Evolutionary conservation across 2,888 invertebrate genomes (phyloP), one percentile per base, ranked within the genome.

Genomic region (Ichneumoninae sp.): DNA sequence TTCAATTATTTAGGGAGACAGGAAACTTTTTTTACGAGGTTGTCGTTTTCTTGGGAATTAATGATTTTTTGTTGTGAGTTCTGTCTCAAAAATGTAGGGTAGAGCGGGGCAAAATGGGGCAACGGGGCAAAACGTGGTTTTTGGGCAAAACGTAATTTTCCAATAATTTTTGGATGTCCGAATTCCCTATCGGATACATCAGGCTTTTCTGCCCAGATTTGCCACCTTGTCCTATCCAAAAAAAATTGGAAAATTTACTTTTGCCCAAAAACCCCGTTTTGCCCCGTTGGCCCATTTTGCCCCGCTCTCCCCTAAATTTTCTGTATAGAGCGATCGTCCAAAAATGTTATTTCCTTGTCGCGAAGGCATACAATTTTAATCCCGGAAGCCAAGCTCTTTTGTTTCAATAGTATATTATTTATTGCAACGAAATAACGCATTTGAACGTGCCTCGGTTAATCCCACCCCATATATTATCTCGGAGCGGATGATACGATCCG

Each of bases 1-100:
- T 87, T 86, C 88, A 75, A 84, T 83, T 80, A 72, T 85, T 86
- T 84, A 84, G 88, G 84, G 87, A 86, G 83, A 87, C 86, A 86
- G 87, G 82, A 86, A 86, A 76, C 74, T 30, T 80, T 76, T 82
- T 86, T 75, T 72, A 70, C 83, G 84, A 70, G 75, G 40, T 82
- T 75, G 84, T 68, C 50, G 72, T 62, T 30, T 10, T 44, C 70
- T 30, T 30, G 4, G 40, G 30, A 7, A 19, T 40, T 22, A n/a
- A 44, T 36, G 2, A 68, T 57, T 54, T 16, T 71, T 54, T 57
- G 16, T 40, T 7, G 40, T 2, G 5, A 33, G n/a, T 62, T 33
- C 62, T 7, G 30, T n/a, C n/a, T 5, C n/a, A 7, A 62, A 62
- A 30, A 10, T 30, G 13, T 5, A 19, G 19, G 19, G 19, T 19